A percentile compares a stretch with the other conserved stretches of the same genome.
Evolutionary conservation across 2,797 vertebrate genomes (phyloP).

Genomic region (Acanthis flammea): DNA sequence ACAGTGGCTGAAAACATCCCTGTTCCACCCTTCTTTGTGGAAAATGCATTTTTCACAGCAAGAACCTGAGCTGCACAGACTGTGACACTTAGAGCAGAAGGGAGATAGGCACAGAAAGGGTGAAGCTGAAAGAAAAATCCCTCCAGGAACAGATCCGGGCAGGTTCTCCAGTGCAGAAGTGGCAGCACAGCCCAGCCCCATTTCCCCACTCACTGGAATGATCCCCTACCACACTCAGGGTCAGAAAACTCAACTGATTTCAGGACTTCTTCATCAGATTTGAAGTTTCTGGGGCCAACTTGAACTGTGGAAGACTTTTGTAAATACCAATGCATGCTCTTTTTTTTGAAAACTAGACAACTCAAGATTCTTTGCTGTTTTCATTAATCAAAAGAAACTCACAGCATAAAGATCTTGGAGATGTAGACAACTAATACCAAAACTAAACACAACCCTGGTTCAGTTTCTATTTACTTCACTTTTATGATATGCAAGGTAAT

Average conservation of each 20-base stretch:
- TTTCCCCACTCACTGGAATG: rapidly evolving
- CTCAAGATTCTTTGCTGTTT: background rate
- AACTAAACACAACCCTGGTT: background rate
- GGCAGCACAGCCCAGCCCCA: background rate
- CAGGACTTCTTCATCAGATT: background rate
- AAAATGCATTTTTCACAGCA: background rate
- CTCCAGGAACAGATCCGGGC: background rate
- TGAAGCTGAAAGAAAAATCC: background rate
- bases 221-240: rapidly evolving
- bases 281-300: background rate
- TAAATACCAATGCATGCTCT: rapidly evolving
- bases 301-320: rapidly evolving
- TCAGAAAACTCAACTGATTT: background rate
- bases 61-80: background rate
- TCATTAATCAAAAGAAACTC: background rate
- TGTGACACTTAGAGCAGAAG: background rate
- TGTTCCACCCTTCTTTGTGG: background rate
- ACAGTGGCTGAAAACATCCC: background rate
- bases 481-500: background rate
- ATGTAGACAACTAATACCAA: rapidly evolving
- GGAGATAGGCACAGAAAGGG: rapidly evolving
- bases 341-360: background rate
- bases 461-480: background rate
- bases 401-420: background rate
- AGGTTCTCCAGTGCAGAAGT: rapidly evolving